Base-by-base conservation (phyloP, 2,113 vertebrate species). In the Sphyrna mokarran region DNA sequence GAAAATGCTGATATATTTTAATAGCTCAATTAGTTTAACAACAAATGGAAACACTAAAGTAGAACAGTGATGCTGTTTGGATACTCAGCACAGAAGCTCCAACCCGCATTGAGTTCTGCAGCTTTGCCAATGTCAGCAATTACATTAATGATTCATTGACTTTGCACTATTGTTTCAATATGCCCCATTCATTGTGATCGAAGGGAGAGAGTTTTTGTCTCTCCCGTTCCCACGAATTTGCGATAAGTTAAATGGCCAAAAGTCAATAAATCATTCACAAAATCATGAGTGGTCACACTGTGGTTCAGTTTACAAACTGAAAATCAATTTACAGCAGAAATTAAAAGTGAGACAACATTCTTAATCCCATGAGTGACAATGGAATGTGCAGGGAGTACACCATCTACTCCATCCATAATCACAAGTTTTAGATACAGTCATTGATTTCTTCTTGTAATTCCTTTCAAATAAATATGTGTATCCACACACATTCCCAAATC, bases 321-420 rank as follows among this genome's bases (percentile, higher is more conserved):
- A 72, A 95, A 95, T 95, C 94, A 95, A 95, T 93, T 93, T 93
- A 76, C 94, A 93, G 14, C 61, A 93, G 89, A 93, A 93, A 70
- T 54, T 48, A 72, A 76, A 43, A 72, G 94, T 48, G 43, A 54
- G 94, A 76, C 43, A 72, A 95, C 43, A 54, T 33, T 54, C 68
- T 72, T 95, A 95, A 95, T 76, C 70, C 76, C 68, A 72, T 14
- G 37, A 48, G 22, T 72, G 68, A 23, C 29, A 72, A 40, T 48
- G 26, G 43, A 72, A 69, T 48, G 40, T 66, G 14, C 26, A 54
- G 68, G 26, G 43, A 76, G 33, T 93, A 11, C 66, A 94, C 58
- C 33, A 26, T 61, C 66, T 6, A 26, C n/a, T 18, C n/a, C 9
- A 43, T 48, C 23, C 68, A 29, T 48, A 70, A 94, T 23, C 22